Evolutionary conservation across 2,888 invertebrate species (phyloP), one percentile per base, ranked within the genome.

Genomic region (Patella caerulea): DNA sequence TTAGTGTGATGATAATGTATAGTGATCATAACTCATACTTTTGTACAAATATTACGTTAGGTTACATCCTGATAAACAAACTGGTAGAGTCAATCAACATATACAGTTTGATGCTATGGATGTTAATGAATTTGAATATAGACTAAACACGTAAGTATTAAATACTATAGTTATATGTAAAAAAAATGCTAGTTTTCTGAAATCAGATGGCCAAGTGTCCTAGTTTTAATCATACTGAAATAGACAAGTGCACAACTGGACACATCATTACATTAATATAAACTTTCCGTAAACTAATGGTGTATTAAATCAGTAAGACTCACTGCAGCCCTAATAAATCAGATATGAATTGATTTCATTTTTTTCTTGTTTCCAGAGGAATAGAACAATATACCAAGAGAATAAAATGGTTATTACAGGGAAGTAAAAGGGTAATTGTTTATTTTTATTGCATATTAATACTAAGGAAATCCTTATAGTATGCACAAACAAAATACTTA

Each of bases 71-170:
- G 88, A 91, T 76, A 85, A 87, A 70, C 85, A 85, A 56, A 90
- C 89, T 76, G 91, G 91, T 5, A 90, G 89, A 82, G 86, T 90
- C 15, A 87, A 88, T 72, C 91, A 91, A 76, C 90, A 91, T 56
- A 86, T 92, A 59, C 89, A 90, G 85, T 92, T 91, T 87, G 91
- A 92, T 79, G 88, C 91, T 3, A 87, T 87, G 73, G 90, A 90
- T 84, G 89, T 92, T 76, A 91, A 91, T 83, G 91, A 92, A 79
- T 92, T 92, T 87, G 91, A 92, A 83, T 91, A 91, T 79, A 90
- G 88, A 82, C 85, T 91, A 4, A 89, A 89, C 79, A 78, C 87
- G 87, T 88, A 79, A 87, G 89, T 87, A 54, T 53, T n/a, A 15
- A 3, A 53, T 54, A 65, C 17, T 17, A 56, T 56, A 56, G 0